These are phyloP conservation scores for Arenaria interpres DNA, from an alignment of 2,113 vertebrate species.

Conservation along the genomic window DNA sequence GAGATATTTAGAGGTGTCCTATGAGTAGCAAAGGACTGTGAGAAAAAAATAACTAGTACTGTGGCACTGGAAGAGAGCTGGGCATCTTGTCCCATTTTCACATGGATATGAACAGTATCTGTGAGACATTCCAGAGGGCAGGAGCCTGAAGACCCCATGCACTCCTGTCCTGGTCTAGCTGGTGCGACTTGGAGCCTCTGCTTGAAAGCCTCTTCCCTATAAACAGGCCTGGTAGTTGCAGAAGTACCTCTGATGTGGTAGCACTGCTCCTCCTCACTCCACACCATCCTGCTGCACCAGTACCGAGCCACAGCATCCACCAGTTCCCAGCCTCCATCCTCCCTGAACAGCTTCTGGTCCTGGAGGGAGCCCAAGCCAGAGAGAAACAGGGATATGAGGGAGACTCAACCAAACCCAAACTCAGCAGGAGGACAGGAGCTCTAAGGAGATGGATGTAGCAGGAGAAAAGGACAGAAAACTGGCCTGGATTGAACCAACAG, in stretches of 20 bases:
- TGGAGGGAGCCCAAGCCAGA: conserved; percentile 36
- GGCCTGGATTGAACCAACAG: not conserved
- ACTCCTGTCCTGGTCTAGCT: not conserved
- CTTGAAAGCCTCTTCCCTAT: not conserved
- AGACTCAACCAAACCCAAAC: not conserved
- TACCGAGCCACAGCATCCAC: conserved; percentile 87
- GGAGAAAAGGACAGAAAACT: not conserved
- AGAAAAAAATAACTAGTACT: too few relatives aligned
- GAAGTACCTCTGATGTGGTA: conserved; percentile 87
- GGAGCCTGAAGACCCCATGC: fast-evolving
- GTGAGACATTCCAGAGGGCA: not conserved
- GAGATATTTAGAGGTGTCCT: not conserved
- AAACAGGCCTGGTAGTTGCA: fast-evolving
- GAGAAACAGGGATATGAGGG: not conserved
- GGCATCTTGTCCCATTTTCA: not conserved
- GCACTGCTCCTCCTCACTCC: conserved; percentile 78
- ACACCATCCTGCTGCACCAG: conserved; percentile 91
- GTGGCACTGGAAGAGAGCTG: not conserved
- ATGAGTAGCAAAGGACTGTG: not conserved
- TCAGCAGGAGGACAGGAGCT: not conserved
- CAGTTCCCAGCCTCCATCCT: conserved; percentile 84
- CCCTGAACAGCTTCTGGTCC: conserved; percentile 87
- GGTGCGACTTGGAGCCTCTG: fast-evolving
- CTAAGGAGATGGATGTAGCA: not conserved
- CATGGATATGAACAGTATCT: fast-evolving